phyloP scores from a whole-genome alignment of 2,797 vertebrate species.

The Sebastes jordani region DNA sequence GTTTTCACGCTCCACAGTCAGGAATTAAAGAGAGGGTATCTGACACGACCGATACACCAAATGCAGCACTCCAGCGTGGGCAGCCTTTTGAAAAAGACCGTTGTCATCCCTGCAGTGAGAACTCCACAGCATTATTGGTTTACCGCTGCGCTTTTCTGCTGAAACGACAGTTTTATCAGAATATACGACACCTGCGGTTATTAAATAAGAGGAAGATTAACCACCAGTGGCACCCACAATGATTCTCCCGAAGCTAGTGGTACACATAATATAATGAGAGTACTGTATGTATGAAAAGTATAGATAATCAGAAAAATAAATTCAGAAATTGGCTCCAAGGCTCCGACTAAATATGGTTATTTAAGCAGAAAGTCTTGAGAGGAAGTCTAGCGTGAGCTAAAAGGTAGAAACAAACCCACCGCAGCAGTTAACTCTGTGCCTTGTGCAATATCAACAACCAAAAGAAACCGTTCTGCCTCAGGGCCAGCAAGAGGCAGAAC shows the following conservation, averaged over 20 bases:
- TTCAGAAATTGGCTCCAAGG: background rate
- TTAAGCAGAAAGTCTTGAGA: background rate
- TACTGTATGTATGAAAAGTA: background rate
- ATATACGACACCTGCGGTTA: constrained; percentile 32
- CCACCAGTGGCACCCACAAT: background rate
- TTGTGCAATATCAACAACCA: constrained; percentile 1
- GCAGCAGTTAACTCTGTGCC: background rate
- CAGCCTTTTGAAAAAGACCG: background rate
- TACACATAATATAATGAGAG: background rate
- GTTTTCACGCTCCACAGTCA: background rate
- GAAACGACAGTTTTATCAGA: constrained; percentile 33
- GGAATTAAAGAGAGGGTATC: background rate
- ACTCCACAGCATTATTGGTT: constrained; percentile 27
- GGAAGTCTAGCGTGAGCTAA: background rate
- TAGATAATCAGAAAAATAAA: background rate
- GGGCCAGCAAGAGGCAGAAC: background rate
- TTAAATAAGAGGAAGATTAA: constrained; percentile 33
- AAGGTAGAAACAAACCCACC: background rate
- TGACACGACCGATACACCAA: background rate
- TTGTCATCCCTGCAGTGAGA: constrained; percentile 22
- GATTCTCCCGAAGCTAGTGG: background rate
- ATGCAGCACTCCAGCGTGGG: background rate
- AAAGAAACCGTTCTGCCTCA: constrained; percentile 15
- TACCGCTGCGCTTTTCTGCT: constrained; percentile 36
- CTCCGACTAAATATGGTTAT: background rate